Evolutionary conservation across 2,113 vertebrate genomes (phyloP), one percentile per base, ranked within the genome.

Genomic region (Coregonus clupeaformis): DNA sequence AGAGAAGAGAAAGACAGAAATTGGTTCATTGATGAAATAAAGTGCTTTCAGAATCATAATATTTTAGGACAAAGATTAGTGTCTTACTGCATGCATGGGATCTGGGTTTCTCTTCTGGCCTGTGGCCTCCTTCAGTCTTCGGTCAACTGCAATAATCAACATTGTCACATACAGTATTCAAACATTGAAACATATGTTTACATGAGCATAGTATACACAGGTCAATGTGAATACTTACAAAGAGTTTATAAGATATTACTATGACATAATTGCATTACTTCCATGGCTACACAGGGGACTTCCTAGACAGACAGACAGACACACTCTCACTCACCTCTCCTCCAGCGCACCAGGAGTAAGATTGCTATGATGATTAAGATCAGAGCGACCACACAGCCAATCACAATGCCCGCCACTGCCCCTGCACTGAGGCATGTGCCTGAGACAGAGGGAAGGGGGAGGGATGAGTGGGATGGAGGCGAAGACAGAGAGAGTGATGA

Each of bases 371-470:
- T 85, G n/a, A 94, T 89, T 70, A 94, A 82, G 60, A 94, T 36
- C 22, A 92, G 14, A 7, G 83, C 85, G 29, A 93, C 77, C 69
- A 91, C 77, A 69, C 78, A 86, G 74, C 89, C 92, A 22, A 94
- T 88, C 67, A 92, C 93, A n/a, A 93, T 92, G 73, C 91, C 93
- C 32, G 82, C 92, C 47, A 94, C 91, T 65, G 91, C 92, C 1
- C 90, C 92, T 25, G 0, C 88, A 32, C 84, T 77, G 11, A 94
- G 85, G 83, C 93, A 94, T 0, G 72, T 73, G 49, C 73, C 93
- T 94, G 86, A 71, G 81, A 84, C 1, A 74, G 52, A 84, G 72
- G 76, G 29, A 79, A 27, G 62, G 75, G 75, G 76, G 75, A 76
- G 55, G n/a, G 59, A 3, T 7, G 59, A 25, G 59, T 4, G 59